Evolutionary conservation across 2,113 vertebrate species (phyloP).

Genomic region (Engraulis encrasicolus): DNA sequence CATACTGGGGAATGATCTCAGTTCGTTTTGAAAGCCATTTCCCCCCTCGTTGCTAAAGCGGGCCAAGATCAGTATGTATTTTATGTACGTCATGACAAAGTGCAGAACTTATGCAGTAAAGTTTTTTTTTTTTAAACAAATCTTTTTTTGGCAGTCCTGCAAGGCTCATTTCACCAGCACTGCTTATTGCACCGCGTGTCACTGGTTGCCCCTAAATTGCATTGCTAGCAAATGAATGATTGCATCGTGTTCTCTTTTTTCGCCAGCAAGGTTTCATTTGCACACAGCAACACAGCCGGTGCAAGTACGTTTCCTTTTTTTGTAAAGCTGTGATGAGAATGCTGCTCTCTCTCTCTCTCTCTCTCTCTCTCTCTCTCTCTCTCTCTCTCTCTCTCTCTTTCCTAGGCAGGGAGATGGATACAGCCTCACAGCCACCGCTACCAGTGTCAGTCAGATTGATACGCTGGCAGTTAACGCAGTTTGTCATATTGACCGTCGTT

Average conservation of each 20-base stretch:
- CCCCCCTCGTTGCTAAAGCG: neutral
- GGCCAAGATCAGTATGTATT: neutral
- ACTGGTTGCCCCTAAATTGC: neutral
- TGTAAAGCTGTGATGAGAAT: no score
- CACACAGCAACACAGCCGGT: no score
- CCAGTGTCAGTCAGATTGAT: constrained; percentile 9
- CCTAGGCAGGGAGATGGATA: neutral
- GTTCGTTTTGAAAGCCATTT: neutral
- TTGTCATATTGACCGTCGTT: constrained; percentile 14
- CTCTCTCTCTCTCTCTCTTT: no score
- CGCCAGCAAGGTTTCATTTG: no score
- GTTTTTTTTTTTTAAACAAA: no score
- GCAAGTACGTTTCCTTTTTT: no score
- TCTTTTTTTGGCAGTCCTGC: no score
- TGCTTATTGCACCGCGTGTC: neutral
- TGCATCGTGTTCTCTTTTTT: no score
- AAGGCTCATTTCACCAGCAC: neutral
- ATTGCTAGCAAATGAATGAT: constrained; percentile 1
- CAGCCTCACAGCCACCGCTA: neutral
- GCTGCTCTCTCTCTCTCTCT: no score
- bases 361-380: no score
- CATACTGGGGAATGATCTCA: neutral
- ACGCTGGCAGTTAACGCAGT: neutral
- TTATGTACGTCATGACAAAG: neutral
- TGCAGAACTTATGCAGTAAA: neutral